phyloP scores from a whole-genome alignment of 2,113 vertebrate species.

The Pedetes capensis region DNA sequence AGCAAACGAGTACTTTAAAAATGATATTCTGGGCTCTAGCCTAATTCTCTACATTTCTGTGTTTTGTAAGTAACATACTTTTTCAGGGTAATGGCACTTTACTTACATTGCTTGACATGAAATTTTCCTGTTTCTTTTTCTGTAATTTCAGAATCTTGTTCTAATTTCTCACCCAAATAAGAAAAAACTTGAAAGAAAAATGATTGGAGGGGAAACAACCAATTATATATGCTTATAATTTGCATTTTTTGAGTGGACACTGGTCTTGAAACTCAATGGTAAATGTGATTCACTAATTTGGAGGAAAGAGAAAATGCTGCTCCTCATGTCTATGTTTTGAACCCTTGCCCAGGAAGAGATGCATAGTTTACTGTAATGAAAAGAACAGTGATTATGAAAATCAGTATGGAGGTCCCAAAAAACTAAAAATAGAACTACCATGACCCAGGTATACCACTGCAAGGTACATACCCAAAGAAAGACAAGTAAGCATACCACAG shows the following conservation, averaged over 20 bases:
- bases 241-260: not conserved
- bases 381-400: not conserved
- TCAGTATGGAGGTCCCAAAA: no score
- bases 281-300: not conserved
- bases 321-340: not conserved
- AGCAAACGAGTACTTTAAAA: conserved; percentile 2
- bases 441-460: no score
- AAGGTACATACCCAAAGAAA: no score
- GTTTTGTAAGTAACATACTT: not conserved
- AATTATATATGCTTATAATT: not conserved
- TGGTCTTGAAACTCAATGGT: not conserved
- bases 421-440: no score
- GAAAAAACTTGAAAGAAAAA: not conserved
- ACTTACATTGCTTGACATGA: not conserved
- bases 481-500: no score
- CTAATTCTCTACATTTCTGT: conserved; percentile 13
- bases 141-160: conserved; percentile 14
- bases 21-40: not conserved
- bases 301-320: not conserved
- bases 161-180: not conserved
- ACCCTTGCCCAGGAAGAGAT: not conserved
- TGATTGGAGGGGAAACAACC: not conserved
- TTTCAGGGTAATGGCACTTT: not conserved
- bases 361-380: not conserved
- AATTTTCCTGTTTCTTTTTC: not conserved